These are phyloP conservation scores for Rhabdophis nuchalis DNA, from an alignment of 2,797 vertebrate species.

Conservation along the genomic window DNA sequence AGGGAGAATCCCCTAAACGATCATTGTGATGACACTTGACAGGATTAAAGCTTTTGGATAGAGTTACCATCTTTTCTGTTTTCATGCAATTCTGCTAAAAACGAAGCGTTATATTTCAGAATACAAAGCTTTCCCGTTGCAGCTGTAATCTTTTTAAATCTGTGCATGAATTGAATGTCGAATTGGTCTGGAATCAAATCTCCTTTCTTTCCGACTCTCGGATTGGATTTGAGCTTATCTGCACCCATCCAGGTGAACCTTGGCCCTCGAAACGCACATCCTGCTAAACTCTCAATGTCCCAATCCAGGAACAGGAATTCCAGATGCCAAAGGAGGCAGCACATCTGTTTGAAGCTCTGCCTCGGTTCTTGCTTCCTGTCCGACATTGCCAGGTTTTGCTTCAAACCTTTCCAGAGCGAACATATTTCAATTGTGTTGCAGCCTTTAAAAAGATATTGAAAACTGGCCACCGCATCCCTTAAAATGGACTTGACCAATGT, in stretches of 20 bases:
- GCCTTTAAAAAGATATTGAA: too few species aligned
- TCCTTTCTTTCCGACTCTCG: background rate
- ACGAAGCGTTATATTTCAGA: background rate
- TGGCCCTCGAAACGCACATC: background rate
- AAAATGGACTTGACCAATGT: too few species aligned
- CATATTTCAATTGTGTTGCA: background rate
- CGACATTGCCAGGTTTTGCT: rapidly evolving
- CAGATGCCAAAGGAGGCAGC: too few species aligned
- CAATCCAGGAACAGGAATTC: background rate
- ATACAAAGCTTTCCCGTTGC: background rate
- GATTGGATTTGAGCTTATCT: background rate
- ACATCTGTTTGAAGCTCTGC: background rate
- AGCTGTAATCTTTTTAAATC: background rate
- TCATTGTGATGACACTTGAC: too few species aligned
- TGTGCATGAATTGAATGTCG: background rate
- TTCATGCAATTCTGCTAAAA: background rate
- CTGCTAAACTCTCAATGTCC: background rate
- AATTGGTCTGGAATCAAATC: background rate
- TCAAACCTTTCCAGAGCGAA: background rate
- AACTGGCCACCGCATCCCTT: too few species aligned
- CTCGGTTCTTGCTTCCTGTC: background rate
- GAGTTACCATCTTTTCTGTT: background rate
- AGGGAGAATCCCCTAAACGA: too few species aligned
- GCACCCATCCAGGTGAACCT: background rate
- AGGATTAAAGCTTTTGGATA: background rate